These are phyloP conservation scores for Tetheella fluctuosa DNA, from an alignment of 2,888 invertebrate species.

Conservation along the genomic window DNA sequence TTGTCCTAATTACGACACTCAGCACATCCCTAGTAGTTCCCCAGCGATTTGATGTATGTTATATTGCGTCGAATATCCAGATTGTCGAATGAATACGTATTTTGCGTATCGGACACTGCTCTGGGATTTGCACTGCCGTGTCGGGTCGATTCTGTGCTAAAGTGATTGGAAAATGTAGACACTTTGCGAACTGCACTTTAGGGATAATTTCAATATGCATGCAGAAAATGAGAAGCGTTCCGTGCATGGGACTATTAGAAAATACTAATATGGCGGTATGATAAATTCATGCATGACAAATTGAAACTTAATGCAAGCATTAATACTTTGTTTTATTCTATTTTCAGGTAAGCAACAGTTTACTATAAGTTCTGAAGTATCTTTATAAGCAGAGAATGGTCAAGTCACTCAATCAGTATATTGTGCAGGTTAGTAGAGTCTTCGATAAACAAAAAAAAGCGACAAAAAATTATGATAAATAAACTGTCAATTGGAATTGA, in stretches of 20 bases:
- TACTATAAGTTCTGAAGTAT: background rate
- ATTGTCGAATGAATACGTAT: slow-evolving; percentile 9
- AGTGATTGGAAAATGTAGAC: slow-evolving; percentile 15
- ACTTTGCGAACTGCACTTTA: slow-evolving; percentile 13
- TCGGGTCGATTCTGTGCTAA: slow-evolving; percentile 8
- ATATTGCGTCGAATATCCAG: slow-evolving; percentile 3
- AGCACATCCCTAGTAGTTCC: slow-evolving; percentile 18
- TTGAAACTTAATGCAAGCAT: slow-evolving; percentile 15
- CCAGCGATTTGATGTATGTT: slow-evolving; percentile 34
- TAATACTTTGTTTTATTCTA: slow-evolving; percentile 15
- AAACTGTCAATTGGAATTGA: too few species aligned
- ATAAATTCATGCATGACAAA: too few species aligned
- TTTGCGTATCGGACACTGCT: slow-evolving; percentile 11
- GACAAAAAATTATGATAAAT: too few species aligned
- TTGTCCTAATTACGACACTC: background rate
- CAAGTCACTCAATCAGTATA: too few species aligned
- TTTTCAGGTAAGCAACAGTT: slow-evolving; percentile 5
- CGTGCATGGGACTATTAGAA: too few species aligned
- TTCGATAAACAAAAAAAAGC: too few species aligned
- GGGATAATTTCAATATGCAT: slow-evolving; percentile 10
- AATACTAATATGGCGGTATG: too few species aligned
- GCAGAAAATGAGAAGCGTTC: background rate
- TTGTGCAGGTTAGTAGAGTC: too few species aligned
- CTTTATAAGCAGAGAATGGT: background rate
- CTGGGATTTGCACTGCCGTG: slow-evolving; percentile 22